Evolutionary conservation across 2,888 invertebrate species (phyloP), one percentile per base, ranked within the genome.

Genomic region (Graphium colonna): DNA sequence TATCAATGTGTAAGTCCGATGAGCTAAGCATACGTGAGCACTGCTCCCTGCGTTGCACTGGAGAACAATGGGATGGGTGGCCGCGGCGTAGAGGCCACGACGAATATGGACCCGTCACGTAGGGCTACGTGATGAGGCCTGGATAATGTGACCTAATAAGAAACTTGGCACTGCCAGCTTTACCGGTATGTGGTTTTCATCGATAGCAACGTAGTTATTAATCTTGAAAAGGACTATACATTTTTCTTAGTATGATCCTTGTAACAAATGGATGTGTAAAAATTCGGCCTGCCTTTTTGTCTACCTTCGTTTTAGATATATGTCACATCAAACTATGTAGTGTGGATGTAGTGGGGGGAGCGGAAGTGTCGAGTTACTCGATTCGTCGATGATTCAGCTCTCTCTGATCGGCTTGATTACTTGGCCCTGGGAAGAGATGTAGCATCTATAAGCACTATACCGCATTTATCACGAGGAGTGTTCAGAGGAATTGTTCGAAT

Each of bases 101-200:
- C 45, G 21, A 0, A 31, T 49, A 54, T 49, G 54, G 54, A 10
- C n/a, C n/a, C 51, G 49, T 52, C 65, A 62, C 65, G 65, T 64
- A 63, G 38, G 15, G 44, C 60, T 62, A 59, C 62, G 62, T 57
- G 56, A 59, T 52, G 54, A 12, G 21, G 10, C 53, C 51, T 50
- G 31, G 47, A 28, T 48, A 53, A 18, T 28, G 1, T 9, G 43
- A 18, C 33, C 48, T 48, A 26, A 43, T 53, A 53, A 28, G 48
- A 53, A 41, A 48, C 13, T 45, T 40, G 53, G n/a, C 18, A 16
- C 10, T 54, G 53, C 53, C 49, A 53, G 45, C 15, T 40, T 15
- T 13, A 45, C n/a, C 33, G 7, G 17, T 40, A 38, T 26, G 9
- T 12, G 49, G 39, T 43, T 49, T 17, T 44, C 43, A 49, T 44